Conservation (phyloP, 2,888 invertebrate genomes). For the Agonopterix subpropinquella region DNA sequence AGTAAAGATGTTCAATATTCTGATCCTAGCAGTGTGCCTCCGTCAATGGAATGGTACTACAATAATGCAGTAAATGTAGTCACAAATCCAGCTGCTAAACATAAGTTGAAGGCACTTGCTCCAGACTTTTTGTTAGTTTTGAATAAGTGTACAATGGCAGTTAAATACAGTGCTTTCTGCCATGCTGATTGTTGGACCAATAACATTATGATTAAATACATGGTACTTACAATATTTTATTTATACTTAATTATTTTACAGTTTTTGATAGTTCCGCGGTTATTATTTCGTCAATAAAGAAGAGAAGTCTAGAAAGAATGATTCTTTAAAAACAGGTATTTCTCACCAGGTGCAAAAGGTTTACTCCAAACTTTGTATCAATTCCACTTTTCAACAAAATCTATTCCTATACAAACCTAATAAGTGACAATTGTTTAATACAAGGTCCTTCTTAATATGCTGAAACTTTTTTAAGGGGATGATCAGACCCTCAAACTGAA, state of each 20-base stretch:
- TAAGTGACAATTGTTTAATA: too few relatives aligned
- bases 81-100: slow-evolving; percentile 26
- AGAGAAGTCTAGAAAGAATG: too few relatives aligned
- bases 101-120: slow-evolving; percentile 30
- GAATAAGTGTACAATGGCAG: slow-evolving; percentile 35
- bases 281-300: too few relatives aligned
- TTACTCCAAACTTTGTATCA: too few relatives aligned
- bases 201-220: slow-evolving; percentile 44
- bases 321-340: too few relatives aligned
- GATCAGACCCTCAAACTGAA: too few relatives aligned
- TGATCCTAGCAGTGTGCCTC: slow-evolving; percentile 31
- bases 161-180: slow-evolving; percentile 38
- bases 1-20: slow-evolving; percentile 43
- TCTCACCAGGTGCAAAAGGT: slow-evolving; percentile 4
- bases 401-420: neutral
- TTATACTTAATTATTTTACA: too few relatives aligned
- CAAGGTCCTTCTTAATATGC: too few relatives aligned
- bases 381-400: neutral
- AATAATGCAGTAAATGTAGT: slow-evolving; percentile 43
- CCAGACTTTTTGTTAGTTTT: slow-evolving; percentile 35
- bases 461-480: too few relatives aligned
- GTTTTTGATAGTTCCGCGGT: too few relatives aligned
- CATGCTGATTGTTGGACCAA: slow-evolving; percentile 61
- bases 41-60: slow-evolving; percentile 38
- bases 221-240: slow-evolving; percentile 15